These are phyloP conservation scores for Drosophila tripunctata DNA, from an alignment of 2,888 invertebrate species.

Conservation along the genomic window DNA sequence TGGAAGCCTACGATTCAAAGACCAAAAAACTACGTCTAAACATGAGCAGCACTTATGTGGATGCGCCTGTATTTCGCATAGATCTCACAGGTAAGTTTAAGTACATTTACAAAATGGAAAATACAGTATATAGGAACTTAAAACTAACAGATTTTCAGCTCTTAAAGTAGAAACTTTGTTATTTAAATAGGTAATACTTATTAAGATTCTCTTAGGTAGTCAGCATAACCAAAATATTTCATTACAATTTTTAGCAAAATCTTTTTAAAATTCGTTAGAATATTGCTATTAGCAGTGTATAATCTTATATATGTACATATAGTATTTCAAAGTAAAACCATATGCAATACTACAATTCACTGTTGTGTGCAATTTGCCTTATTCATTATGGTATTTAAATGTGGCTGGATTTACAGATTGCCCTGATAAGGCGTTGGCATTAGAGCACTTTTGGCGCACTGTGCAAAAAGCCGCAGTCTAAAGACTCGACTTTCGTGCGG, in stretches of 20 bases:
- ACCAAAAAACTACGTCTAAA: constrained; percentile 90
- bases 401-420: constrained; percentile 69
- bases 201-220: no score
- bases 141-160: no score
- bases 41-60: constrained; percentile 87
- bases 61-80: constrained; percentile 87
- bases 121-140: no score
- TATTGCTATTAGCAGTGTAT: no score
- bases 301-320: no score
- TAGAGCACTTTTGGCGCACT: constrained; percentile 61
- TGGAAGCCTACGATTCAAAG: constrained; percentile 92
- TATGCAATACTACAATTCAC: not conserved
- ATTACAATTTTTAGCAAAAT: no score
- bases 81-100: constrained; percentile 82
- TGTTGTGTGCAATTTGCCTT: constrained; percentile 26
- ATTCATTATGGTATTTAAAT: constrained; percentile 73
- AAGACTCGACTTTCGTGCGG: constrained; percentile 76
- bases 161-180: no score
- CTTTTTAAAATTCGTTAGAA: no score
- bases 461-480: constrained; percentile 71
- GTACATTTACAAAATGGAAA: no score
- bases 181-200: no score
- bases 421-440: constrained; percentile 55
- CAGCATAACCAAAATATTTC: no score
- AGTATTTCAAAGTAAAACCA: not conserved